Base-by-base conservation (phyloP, 2,888 invertebrate genomes). In the Eilema sororculum region DNA sequence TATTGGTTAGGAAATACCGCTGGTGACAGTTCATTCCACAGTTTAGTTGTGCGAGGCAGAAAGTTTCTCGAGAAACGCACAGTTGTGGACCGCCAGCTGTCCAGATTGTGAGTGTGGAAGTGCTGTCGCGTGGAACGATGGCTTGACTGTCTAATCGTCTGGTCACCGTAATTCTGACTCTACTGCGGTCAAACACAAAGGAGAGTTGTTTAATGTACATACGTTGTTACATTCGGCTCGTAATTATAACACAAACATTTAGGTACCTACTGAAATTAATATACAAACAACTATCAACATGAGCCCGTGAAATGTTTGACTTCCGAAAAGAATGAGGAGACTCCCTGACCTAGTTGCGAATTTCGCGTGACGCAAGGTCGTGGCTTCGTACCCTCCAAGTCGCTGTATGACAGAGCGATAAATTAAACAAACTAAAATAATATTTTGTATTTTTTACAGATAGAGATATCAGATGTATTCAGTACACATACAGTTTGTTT, bases 351-450 rank as follows among this genome's bases (percentile, higher is more conserved):
- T 58, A 80, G 71, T 76, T 82, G 33, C 57, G 61, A 74, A 73
- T 72, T 68, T 78, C 68, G 77, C 79, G 73, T 82, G 79, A 12
- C 28, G 10, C 67, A 77, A 75, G 80, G 78, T 73, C 67, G 68
- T 24, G 56, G 30, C 16, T 24, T 66, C 41, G 65, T 70, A 71
- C 61, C 71, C 61, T 70, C 57, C 10, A 65, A 41, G 24, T 16
- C 22, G 52, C 64, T 56, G 10, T 65, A 28, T 74, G 57, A 65
- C 37, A 22, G 52, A 57, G 56, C 22, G 41, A 37, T 33, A 30
- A 33, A 33, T 24, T 57, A 24, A 16, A 13, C 33, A 9, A 20
- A 20, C 8, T 24, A 58, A 52, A 52, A 20, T 6, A 20, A 8
- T 58, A 3, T 58, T n/a, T 25, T 58, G 16, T 57, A 9, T 56